Percentiles rank a stretch among this genome's conserved stretches.
Conservation (phyloP, 2,113 vertebrate species). For the Trachemys scripta region DNA sequence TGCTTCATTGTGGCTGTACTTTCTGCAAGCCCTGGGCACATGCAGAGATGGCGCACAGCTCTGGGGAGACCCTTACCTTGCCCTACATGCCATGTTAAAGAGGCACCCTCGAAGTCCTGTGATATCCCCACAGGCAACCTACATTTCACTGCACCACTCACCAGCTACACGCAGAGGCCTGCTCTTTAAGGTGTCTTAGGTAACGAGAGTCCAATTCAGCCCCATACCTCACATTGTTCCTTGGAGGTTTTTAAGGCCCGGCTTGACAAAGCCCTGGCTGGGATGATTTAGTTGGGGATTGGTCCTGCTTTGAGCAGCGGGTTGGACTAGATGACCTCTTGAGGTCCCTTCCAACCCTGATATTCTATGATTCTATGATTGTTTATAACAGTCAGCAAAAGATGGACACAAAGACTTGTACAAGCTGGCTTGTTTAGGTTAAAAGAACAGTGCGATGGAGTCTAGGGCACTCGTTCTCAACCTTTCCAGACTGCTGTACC, state of each 20-base stretch:
- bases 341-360: too few species aligned
- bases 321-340: too few species aligned
- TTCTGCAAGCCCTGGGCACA: background rate
- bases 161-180: background rate
- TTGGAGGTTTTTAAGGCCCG: too few species aligned
- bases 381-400: background rate
- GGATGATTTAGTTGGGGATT: too few species aligned
- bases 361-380: too few species aligned
- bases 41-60: accelerated
- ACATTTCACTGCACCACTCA: background rate
- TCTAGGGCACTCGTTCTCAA: too few species aligned
- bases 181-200: background rate
- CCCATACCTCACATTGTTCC: background rate
- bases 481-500: too few species aligned
- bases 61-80: background rate
- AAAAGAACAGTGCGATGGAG: too few species aligned
- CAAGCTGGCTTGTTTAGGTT: too few species aligned
- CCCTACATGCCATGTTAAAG: background rate
- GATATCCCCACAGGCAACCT: background rate
- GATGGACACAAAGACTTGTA: background rate
- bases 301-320: too few species aligned
- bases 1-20: accelerated
- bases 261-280: too few species aligned
- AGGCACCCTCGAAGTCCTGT: background rate
- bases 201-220: background rate